Conservation (phyloP, 2,888 invertebrate species). For the Apotomis betuletana region DNA sequence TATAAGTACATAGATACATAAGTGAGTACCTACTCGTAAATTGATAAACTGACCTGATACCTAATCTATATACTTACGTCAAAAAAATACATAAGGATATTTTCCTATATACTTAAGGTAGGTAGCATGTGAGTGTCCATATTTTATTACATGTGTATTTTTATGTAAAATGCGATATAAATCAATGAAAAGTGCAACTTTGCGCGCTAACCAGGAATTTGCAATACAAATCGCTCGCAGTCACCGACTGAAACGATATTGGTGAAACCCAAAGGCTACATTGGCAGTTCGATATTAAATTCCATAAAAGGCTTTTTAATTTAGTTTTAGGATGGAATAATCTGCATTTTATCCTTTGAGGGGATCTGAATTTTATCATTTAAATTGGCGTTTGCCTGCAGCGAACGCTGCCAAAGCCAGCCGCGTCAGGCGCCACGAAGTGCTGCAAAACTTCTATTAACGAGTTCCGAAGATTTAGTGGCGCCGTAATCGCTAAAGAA, state of each 20-base stretch:
- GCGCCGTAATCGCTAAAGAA: conserved; percentile 73
- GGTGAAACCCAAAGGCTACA: conserved; percentile 31
- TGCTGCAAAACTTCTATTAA: conserved; percentile 80
- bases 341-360: conserved; percentile 74
- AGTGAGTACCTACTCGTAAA: too few relatives aligned
- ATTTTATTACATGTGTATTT: too few relatives aligned
- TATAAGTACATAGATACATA: too few relatives aligned
- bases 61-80: too few relatives aligned
- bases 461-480: conserved; percentile 79
- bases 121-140: background rate
- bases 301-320: conserved; percentile 48
- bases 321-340: conserved; percentile 63
- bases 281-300: conserved; percentile 38
- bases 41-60: background rate
- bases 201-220: conserved; percentile 17
- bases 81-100: too few relatives aligned
- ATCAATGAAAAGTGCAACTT: background rate
- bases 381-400: conserved; percentile 72
- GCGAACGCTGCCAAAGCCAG: conserved; percentile 75
- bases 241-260: conserved; percentile 28
- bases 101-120: too few relatives aligned
- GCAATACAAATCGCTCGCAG: conserved; percentile 42
- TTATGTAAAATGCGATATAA: too few relatives aligned
- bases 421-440: conserved; percentile 72
- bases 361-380: conserved; percentile 78